A percentile compares a stretch with the other conserved stretches of the same genome.
These are phyloP conservation scores for Caenorhabditis virilis DNA, from an alignment of 2,888 invertebrate species.

Conservation along the genomic window DNA sequence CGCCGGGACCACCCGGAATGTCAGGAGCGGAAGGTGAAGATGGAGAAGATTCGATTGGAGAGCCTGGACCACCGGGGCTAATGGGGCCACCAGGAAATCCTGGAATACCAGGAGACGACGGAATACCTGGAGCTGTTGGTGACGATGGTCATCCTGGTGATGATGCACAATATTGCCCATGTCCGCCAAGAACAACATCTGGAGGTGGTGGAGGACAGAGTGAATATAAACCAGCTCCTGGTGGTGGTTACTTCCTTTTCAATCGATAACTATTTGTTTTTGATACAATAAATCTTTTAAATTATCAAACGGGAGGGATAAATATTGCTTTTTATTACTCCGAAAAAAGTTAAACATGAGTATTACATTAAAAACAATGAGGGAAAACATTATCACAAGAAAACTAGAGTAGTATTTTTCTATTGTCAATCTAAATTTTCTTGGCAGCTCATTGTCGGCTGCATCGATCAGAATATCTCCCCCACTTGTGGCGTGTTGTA, in stretches of 20 bases:
- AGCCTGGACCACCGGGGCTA: neutral
- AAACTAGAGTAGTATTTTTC: too few species aligned
- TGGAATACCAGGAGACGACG: slow-evolving; percentile 24
- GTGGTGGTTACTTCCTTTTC: neutral
- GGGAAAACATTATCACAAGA: too few species aligned
- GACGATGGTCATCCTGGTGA: slow-evolving; percentile 33
- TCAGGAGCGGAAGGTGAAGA: neutral
- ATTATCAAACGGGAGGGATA: too few species aligned
- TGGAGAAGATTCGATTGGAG: neutral
- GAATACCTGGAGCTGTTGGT: slow-evolving; percentile 15
- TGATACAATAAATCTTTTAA: too few species aligned
- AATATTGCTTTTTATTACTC: too few species aligned
- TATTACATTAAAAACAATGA: too few species aligned
- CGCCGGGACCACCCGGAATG: slow-evolving; percentile 4
- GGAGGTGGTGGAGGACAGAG: neutral
- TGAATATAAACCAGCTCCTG: neutral
- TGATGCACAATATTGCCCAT: slow-evolving; percentile 46
- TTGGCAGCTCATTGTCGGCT: too few species aligned
- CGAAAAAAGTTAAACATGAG: too few species aligned
- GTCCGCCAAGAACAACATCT: slow-evolving; percentile 36
- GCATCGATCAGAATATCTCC: too few species aligned
- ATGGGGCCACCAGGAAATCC: neutral
- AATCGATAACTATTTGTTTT: too few species aligned
- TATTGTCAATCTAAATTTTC: too few species aligned
- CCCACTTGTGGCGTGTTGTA: too few species aligned